A percentile compares a stretch with the other conserved stretches of the same genome.
phyloP scores from a whole-genome alignment of 2,888 invertebrate genomes.

The Leptinotarsa tumamoca region DNA sequence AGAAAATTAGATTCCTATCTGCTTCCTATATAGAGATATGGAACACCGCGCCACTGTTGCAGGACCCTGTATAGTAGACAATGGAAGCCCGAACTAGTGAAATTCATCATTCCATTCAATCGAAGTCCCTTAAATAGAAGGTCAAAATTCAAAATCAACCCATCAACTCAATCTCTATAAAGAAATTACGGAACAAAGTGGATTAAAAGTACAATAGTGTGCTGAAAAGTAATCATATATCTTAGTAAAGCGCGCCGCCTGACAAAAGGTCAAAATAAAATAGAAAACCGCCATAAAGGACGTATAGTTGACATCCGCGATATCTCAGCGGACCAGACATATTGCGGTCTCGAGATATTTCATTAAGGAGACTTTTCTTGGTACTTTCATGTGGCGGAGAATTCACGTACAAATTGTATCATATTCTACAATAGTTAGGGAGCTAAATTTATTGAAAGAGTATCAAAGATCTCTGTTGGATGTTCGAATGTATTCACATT shows the following conservation, averaged over 20 bases:
- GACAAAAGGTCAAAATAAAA: conserved; percentile 22
- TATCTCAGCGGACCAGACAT: conserved; percentile 29
- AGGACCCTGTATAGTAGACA: no score
- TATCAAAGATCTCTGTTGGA: no score
- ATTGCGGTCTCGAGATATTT: conserved; percentile 24
- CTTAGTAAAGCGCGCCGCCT: conserved; percentile 7
- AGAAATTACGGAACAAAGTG: background rate
- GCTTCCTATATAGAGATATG: no score
- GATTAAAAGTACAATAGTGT: conserved; percentile 11
- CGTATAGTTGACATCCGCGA: conserved; percentile 24
- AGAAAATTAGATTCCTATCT: no score
- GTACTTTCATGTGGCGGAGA: conserved; percentile 14
- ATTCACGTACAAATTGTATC: conserved; percentile 26
- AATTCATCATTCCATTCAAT: no score
- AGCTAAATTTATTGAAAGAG: background rate
- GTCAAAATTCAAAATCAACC: no score
- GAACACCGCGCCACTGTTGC: no score
- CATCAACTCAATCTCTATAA: no score
- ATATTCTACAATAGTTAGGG: background rate
- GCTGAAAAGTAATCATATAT: conserved; percentile 25
- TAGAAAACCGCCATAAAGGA: conserved; percentile 20
- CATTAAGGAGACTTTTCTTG: conserved; percentile 17
- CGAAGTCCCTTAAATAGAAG: no score
- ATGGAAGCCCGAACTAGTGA: no score
- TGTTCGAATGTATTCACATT: no score